Evolutionary conservation across 2,888 invertebrate genomes (phyloP).

Genomic region (Drosophila neonasuta): DNA sequence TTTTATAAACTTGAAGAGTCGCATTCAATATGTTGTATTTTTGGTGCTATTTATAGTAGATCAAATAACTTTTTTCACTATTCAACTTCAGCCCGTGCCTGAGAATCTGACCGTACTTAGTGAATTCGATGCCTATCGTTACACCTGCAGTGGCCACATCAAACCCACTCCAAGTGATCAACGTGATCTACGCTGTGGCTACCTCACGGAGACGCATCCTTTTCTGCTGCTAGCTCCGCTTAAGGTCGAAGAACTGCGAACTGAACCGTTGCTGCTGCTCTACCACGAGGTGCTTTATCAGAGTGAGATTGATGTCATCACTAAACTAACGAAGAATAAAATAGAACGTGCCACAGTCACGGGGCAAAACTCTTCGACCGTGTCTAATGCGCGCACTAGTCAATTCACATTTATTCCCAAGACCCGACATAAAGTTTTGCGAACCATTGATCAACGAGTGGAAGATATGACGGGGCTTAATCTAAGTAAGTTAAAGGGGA

Average conservation of each 20-base stretch:
- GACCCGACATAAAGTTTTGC: conserved; percentile 83
- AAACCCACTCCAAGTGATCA: conserved; percentile 81
- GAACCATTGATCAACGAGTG: conserved; percentile 83
- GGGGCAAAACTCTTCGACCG: conserved; percentile 87
- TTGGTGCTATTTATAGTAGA: too few relatives aligned
- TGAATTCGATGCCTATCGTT: conserved; percentile 47
- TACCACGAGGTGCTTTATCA: conserved; percentile 85
- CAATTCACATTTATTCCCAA: conserved; percentile 63
- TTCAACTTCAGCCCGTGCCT: conserved; percentile 61
- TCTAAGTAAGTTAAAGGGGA: conserved; percentile 69
- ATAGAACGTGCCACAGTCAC: conserved; percentile 85
- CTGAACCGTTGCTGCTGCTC: conserved; percentile 83
- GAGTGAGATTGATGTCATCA: conserved; percentile 84
- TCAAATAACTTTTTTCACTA: too few relatives aligned
- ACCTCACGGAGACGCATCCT: conserved; percentile 78
- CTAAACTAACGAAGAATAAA: conserved; percentile 83
- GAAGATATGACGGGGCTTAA: conserved; percentile 84
- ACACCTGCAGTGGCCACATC: conserved; percentile 83
- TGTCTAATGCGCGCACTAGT: conserved; percentile 67
- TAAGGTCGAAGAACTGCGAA: conserved; percentile 83
- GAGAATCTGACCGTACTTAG: conserved; percentile 27
- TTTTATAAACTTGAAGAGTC: too few relatives aligned
- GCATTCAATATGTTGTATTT: too few relatives aligned
- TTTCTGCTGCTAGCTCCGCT: conserved; percentile 82
- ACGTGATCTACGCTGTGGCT: conserved; percentile 79